Conservation (phyloP, 2,888 invertebrate species). For the Zootermopsis nevadensis region DNA sequence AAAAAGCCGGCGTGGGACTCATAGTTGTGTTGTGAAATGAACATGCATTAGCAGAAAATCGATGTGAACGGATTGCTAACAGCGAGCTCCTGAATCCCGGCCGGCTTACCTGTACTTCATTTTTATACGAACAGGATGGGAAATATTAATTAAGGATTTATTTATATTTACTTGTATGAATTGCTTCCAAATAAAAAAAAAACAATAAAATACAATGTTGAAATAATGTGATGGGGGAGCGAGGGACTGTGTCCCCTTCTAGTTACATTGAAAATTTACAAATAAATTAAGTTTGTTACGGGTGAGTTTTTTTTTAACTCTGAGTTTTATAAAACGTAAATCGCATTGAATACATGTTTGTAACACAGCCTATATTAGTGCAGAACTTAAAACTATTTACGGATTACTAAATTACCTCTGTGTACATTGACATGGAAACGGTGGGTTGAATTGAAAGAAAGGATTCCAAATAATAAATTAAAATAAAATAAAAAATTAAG, state of each 20-base stretch:
- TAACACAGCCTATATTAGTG: too few relatives aligned
- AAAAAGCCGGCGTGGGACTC: neutral
- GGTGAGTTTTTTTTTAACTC: too few relatives aligned
- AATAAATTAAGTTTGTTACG: neutral
- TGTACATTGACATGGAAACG: too few relatives aligned
- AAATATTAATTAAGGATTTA: slow-evolving; percentile 33
- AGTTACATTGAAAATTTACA: neutral
- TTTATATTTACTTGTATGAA: neutral
- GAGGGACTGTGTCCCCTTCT: neutral
- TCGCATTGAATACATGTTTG: too few relatives aligned
- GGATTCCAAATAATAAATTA: too few relatives aligned
- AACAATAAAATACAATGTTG: neutral
- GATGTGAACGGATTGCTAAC: neutral
- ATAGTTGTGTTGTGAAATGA: neutral
- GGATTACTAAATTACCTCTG: too few relatives aligned
- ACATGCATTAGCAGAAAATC: slow-evolving; percentile 4
- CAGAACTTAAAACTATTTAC: too few relatives aligned
- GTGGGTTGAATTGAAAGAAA: too few relatives aligned
- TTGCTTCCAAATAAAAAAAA: neutral
- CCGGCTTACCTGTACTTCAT: slow-evolving; percentile 25
- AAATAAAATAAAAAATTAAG: too few relatives aligned
- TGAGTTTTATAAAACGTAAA: too few relatives aligned
- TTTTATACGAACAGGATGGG: neutral
- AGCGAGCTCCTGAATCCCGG: neutral
- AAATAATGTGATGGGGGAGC: neutral